Conservation (phyloP, 1,140 invertebrate species). For the Brachionus paranguensis region DNA sequence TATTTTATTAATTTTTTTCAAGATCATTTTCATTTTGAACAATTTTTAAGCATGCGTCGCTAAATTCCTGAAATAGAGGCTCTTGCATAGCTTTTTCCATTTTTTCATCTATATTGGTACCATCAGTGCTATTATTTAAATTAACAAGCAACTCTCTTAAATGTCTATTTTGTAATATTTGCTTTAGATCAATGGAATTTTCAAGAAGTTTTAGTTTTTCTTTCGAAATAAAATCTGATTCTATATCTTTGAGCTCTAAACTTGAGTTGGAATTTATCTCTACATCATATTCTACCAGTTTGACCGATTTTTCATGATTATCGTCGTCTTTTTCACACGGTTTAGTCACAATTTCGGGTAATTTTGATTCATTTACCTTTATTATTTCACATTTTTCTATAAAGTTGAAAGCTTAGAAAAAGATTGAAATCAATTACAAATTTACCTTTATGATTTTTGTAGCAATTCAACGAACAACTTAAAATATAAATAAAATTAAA, state of each 20-base stretch:
- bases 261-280: background rate
- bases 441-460: conserved; percentile 23
- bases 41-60: conserved; percentile 36
- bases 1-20: background rate
- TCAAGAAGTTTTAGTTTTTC: conserved; percentile 9
- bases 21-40: conserved; percentile 34
- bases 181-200: conserved; percentile 9
- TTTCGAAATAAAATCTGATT: conserved; percentile 12
- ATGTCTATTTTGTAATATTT: conserved; percentile 24
- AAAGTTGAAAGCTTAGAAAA: background rate
- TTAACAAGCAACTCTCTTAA: conserved; percentile 5
- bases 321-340: background rate
- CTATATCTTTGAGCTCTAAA: background rate
- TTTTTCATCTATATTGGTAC: background rate
- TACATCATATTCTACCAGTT: conserved; percentile 7
- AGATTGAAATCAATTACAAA: background rate
- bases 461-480: conserved; percentile 29
- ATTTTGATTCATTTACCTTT: background rate
- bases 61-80: conserved; percentile 41
- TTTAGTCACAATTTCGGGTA: background rate
- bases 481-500: background rate
- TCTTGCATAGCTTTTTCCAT: conserved; percentile 41
- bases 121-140: conserved; percentile 3
- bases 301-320: background rate
- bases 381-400: background rate